These are phyloP conservation scores for Hippoglossus hippoglossus DNA, from an alignment of 2,797 vertebrate genomes.

Conservation along the genomic window DNA sequence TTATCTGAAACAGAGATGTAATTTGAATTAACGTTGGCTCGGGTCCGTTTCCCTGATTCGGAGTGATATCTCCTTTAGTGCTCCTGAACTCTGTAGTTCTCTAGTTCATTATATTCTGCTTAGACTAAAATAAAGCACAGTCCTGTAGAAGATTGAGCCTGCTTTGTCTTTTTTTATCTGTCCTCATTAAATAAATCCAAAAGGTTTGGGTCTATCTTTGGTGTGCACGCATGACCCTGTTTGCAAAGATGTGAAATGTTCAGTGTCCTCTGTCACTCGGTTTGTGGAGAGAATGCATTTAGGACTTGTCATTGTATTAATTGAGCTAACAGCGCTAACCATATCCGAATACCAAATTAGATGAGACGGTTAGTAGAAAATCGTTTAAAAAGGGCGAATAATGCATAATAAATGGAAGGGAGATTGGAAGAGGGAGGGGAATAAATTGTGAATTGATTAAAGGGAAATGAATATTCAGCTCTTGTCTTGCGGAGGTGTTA, in stretches of 20 bases:
- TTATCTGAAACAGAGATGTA: constrained; percentile 84
- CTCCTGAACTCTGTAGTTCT: constrained; percentile 90
- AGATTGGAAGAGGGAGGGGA: constrained; percentile 81
- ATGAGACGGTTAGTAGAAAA: constrained; percentile 83
- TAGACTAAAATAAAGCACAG: constrained; percentile 92
- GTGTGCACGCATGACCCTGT: constrained; percentile 35
- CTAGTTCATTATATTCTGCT: constrained; percentile 91
- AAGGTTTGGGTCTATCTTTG: constrained; percentile 48
- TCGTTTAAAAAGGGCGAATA: constrained; percentile 86
- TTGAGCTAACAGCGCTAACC: constrained; percentile 83
- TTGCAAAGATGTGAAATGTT: constrained; percentile 63
- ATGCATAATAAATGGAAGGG: constrained; percentile 86
- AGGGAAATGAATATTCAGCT: constrained; percentile 82
- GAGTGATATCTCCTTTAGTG: constrained; percentile 85
- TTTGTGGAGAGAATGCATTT: constrained; percentile 76
- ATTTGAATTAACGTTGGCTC: constrained; percentile 84
- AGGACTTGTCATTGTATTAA: constrained; percentile 84
- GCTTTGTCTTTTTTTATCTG: constrained; percentile 73
- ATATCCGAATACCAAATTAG: constrained; percentile 86
- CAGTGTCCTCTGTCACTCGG: constrained; percentile 63
- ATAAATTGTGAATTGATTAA: constrained; percentile 85
- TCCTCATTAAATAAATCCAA: constrained; percentile 53
- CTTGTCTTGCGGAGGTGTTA: constrained; percentile 69
- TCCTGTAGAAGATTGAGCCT: constrained; percentile 85
- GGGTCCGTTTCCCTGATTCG: constrained; percentile 80